A percentile compares a stretch with the other conserved stretches of the same genome.
Evolutionary conservation across 1,140 invertebrate species (phyloP).

Genomic region (Rhagoletis pomonella): DNA sequence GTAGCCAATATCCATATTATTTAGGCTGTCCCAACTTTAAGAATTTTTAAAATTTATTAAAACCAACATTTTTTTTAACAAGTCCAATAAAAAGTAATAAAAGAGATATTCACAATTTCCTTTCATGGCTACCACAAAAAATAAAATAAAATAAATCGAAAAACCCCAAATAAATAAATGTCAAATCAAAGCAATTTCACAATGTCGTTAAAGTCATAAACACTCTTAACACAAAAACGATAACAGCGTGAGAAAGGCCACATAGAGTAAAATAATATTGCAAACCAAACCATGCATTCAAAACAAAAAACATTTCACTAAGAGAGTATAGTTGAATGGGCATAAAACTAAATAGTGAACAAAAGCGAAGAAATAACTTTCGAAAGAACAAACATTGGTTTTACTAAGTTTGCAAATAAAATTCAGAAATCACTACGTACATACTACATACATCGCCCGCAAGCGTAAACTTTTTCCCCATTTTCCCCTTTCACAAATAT

Average conservation of each 20-base stretch:
- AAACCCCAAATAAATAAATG: constrained; percentile 37
- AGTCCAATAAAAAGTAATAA: constrained; percentile 36
- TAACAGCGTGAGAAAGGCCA: constrained; percentile 13
- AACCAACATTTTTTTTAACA: constrained; percentile 16
- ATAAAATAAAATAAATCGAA: too few species aligned
- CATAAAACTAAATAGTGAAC: constrained; percentile 7
- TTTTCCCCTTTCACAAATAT: not conserved
- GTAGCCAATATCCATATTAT: too few species aligned
- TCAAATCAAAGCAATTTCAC: constrained; percentile 42
- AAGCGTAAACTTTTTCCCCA: not conserved
- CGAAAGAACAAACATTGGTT: constrained; percentile 35
- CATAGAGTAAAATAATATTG: not conserved
- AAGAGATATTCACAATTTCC: constrained; percentile 25
- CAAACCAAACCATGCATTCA: not conserved
- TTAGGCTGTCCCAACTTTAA: not conserved
- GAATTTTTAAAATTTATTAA: constrained; percentile 16
- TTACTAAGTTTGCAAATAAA: constrained; percentile 44
- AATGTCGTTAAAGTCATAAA: constrained; percentile 48
- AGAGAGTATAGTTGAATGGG: constrained; percentile 20
- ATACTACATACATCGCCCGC: not conserved
- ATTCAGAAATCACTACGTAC: constrained; percentile 12
- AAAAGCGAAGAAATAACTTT: constrained; percentile 24
- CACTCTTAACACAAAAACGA: not conserved
- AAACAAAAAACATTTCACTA: constrained; percentile 3
- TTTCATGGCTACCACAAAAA: not conserved